Percentiles rank a stretch among this genome's conserved stretches.
These are phyloP conservation scores for Narcine bancroftii DNA, from an alignment of 2,113 vertebrate species.

Conservation along the genomic window DNA sequence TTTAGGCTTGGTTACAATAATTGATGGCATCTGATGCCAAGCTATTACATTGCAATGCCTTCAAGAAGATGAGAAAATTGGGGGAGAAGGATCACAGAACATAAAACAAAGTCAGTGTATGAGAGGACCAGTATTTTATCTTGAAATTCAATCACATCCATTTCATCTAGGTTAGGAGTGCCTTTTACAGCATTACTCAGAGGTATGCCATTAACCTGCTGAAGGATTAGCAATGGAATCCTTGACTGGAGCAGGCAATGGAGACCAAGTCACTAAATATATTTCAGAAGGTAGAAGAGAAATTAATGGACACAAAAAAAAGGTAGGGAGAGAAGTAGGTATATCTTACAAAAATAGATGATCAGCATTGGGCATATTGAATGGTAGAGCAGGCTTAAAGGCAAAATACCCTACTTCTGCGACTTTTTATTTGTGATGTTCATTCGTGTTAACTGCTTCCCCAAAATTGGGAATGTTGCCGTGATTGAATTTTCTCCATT, in stretches of 20 bases:
- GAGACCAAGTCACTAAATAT: no score
- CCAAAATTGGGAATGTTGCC: not conserved
- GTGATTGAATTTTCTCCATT: not conserved
- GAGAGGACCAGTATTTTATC: not conserved
- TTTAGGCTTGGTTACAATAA: not conserved
- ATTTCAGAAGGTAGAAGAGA: no score
- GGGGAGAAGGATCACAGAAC: not conserved
- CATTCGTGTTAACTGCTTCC: not conserved
- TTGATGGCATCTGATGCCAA: not conserved
- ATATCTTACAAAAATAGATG: no score
- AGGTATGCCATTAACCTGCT: not conserved
- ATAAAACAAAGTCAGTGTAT: not conserved
- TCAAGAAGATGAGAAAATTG: not conserved
- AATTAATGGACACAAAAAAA: no score
- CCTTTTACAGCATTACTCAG: not conserved
- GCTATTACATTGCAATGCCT: not conserved
- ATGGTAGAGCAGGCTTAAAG: no score
- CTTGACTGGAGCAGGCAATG: no score
- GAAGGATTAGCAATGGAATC: not conserved
- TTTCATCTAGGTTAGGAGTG: not conserved
- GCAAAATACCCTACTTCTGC: no score
- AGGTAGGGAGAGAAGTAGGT: no score
- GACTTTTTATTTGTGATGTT: not conserved
- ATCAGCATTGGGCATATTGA: no score
- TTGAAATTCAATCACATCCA: not conserved